A percentile compares a stretch with the other conserved stretches of the same genome.
Evolutionary conservation across 2,113 vertebrate species (phyloP).

Genomic region (Acinonyx jubatus): DNA sequence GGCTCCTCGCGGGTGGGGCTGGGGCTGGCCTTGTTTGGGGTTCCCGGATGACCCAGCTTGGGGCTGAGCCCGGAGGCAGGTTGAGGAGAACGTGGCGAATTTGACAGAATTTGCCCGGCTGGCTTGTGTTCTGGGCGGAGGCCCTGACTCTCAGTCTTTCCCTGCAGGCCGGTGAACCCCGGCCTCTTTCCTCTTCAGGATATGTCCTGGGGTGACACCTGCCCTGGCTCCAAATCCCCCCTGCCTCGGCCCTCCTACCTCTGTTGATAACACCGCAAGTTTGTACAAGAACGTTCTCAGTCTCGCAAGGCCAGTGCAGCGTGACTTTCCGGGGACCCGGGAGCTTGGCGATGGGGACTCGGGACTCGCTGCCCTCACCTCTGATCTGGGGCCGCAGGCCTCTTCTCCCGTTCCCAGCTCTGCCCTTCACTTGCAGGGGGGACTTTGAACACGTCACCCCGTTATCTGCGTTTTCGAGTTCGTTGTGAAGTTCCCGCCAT

Average conservation of each 20-base stretch:
- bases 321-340: no score
- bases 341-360: not conserved
- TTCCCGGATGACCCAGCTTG: not conserved
- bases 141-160: not conserved
- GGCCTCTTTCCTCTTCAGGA: not conserved
- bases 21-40: not conserved
- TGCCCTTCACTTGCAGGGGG: not conserved
- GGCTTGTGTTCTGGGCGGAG: not conserved
- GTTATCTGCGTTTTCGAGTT: not conserved
- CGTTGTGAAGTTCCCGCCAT: no score
- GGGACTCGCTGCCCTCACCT: fast-evolving
- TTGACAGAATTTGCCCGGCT: not conserved
- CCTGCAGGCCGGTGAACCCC: not conserved
- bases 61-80: not conserved
- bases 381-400: not conserved
- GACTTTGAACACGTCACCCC: not conserved
- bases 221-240: not conserved
- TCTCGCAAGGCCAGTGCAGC: not conserved
- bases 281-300: not conserved
- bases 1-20: not conserved
- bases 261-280: not conserved
- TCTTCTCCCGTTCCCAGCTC: not conserved
- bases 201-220: fast-evolving
- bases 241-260: not conserved
- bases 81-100: not conserved